A percentile compares a stretch with the other conserved stretches of the same genome.
Conservation (phyloP, 1,140 invertebrate genomes). For the Formica exsecta region DNA sequence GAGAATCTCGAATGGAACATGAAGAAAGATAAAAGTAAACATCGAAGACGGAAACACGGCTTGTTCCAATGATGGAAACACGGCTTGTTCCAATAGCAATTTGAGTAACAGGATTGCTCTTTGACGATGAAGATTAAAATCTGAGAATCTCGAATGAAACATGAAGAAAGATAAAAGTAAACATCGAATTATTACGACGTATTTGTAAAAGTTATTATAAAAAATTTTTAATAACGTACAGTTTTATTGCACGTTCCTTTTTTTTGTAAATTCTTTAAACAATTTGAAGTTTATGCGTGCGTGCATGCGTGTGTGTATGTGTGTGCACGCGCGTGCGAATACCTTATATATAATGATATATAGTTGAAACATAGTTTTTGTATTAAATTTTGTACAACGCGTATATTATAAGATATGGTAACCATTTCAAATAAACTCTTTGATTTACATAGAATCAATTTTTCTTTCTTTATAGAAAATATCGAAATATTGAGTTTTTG, state of each 20-base stretch:
- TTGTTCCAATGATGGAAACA: too few relatives aligned
- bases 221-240: constrained; percentile 13
- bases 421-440: neutral
- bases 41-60: too few relatives aligned
- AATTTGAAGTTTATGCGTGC: neutral
- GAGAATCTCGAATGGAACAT: neutral
- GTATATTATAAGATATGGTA: neutral
- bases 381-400: neutral
- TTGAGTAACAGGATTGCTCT: constrained; percentile 28
- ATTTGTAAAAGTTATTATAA: neutral
- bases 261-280: neutral
- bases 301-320: too few relatives aligned
- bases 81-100: neutral
- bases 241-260: neutral
- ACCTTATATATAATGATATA: neutral
- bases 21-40: neutral
- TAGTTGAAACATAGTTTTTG: neutral
- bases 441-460: neutral
- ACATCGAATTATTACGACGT: neutral
- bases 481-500: neutral
- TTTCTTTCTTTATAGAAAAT: neutral
- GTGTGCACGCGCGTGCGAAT: too few relatives aligned
- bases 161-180: neutral
- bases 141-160: neutral
- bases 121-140: constrained; percentile 53